These are phyloP conservation scores for Phytoseiulus persimilis DNA, from an alignment of 2,888 invertebrate genomes.

Conservation along the genomic window DNA sequence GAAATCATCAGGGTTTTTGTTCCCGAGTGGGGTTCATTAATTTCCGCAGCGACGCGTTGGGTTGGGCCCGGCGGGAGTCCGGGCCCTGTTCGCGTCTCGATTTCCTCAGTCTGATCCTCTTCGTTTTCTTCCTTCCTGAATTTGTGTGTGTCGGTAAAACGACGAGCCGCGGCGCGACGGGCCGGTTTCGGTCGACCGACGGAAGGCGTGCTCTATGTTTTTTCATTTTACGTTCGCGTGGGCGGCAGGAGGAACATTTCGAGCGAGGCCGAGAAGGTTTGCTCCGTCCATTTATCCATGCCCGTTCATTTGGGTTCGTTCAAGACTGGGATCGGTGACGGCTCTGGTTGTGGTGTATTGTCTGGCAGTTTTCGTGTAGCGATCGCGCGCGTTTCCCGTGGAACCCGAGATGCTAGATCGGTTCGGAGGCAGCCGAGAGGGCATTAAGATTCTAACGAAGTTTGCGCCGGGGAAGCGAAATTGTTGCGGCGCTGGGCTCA, in stretches of 20 bases:
- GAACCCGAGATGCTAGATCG: not conserved
- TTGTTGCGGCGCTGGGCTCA: not conserved
- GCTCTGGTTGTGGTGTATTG: not conserved
- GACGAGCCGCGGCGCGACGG: not conserved
- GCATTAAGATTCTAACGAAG: not conserved
- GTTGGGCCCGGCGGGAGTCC: conserved; percentile 5
- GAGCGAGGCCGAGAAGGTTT: not conserved
- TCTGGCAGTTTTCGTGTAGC: not conserved
- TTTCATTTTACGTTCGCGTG: not conserved
- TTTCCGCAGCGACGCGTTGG: not conserved
- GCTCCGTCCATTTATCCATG: not conserved
- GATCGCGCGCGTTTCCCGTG: not conserved
- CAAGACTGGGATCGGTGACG: not conserved
- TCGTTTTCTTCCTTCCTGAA: not conserved
- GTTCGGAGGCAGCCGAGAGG: not conserved
- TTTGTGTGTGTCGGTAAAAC: not conserved
- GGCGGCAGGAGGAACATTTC: not conserved
- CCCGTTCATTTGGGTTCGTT: not conserved
- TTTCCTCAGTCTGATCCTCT: not conserved
- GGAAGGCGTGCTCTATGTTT: not conserved
- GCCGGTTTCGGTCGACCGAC: not conserved
- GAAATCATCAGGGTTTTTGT: not conserved
- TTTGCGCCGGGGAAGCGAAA: not conserved
- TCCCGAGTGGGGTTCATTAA: not conserved
- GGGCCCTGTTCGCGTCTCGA: not conserved